Evolutionary conservation across 2,888 invertebrate species (phyloP).

Genomic region (Pollenia amentaria): DNA sequence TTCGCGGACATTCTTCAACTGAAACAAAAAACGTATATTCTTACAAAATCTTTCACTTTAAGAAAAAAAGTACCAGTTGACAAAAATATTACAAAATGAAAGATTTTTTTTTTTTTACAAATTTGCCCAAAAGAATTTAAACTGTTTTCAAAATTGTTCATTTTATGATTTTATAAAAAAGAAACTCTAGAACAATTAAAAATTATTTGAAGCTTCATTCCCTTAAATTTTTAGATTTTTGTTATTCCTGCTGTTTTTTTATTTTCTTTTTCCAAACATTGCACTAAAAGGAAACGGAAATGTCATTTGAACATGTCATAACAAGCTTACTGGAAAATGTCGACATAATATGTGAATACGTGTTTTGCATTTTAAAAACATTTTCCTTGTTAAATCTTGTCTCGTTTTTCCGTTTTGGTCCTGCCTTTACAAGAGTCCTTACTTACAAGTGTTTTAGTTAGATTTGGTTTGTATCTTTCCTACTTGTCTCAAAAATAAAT

Average conservation of each 20-base stretch:
- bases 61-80: no score
- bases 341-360: slow-evolving; percentile 71
- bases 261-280: slow-evolving; percentile 5
- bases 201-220: slow-evolving; percentile 18
- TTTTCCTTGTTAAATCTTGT: slow-evolving; percentile 53
- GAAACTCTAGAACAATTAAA: no score
- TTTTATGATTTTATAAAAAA: no score
- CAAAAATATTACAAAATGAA: no score
- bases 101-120: no score
- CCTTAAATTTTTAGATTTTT: slow-evolving; percentile 8
- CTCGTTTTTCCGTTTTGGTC: not conserved
- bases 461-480: slow-evolving; percentile 7
- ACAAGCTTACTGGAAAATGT: slow-evolving; percentile 73
- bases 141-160: no score
- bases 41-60: no score
- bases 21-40: no score
- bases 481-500: not conserved
- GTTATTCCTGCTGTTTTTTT: not conserved
- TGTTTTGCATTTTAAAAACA: slow-evolving; percentile 68
- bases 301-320: slow-evolving; percentile 73
- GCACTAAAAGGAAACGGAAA: slow-evolving; percentile 68
- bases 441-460: slow-evolving; percentile 33
- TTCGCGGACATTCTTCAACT: no score
- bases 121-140: no score
- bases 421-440: slow-evolving; percentile 10